Evolutionary conservation across 1,140 invertebrate species (phyloP).

Genomic region (Megathymus violae): DNA sequence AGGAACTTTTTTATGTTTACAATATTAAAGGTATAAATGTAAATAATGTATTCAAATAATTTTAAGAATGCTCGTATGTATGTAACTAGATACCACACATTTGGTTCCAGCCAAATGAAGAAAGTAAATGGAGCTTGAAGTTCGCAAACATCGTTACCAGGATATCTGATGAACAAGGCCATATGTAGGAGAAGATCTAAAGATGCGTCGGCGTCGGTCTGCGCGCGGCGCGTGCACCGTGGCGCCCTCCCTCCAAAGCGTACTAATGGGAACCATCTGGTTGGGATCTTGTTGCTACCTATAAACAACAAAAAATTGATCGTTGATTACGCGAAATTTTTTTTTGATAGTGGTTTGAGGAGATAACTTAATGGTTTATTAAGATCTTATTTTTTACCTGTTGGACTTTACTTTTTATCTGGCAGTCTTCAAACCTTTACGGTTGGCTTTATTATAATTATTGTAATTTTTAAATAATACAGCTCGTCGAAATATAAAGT

Average conservation of each 20-base stretch:
- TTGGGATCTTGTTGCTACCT: conserved; percentile 3
- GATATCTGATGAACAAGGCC: conserved; percentile 24
- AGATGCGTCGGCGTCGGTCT: conserved; percentile 21
- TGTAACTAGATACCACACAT: too few relatives aligned
- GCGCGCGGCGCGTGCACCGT: conserved; percentile 23
- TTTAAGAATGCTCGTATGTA: too few relatives aligned
- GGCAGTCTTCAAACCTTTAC: too few relatives aligned
- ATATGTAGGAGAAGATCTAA: conserved; percentile 27
- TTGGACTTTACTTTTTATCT: too few relatives aligned
- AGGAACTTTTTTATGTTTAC: too few relatives aligned
- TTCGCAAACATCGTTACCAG: conserved; percentile 31
- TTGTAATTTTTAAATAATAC: too few relatives aligned
- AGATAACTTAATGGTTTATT: too few relatives aligned
- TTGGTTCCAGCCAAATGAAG: conserved; percentile 4
- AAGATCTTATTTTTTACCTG: too few relatives aligned
- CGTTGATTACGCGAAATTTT: background rate
- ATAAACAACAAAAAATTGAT: conserved; percentile 17
- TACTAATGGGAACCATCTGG: conserved; percentile 17
- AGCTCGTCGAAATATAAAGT: too few relatives aligned
- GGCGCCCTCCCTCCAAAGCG: conserved; percentile 10
- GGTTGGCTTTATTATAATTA: too few relatives aligned
- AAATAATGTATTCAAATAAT: too few relatives aligned
- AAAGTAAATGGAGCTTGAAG: conserved; percentile 23
- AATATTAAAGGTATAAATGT: too few relatives aligned
- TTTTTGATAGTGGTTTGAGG: background rate